Conservation (phyloP, 1,140 invertebrate genomes). For the Dufourea novaeangliae region DNA sequence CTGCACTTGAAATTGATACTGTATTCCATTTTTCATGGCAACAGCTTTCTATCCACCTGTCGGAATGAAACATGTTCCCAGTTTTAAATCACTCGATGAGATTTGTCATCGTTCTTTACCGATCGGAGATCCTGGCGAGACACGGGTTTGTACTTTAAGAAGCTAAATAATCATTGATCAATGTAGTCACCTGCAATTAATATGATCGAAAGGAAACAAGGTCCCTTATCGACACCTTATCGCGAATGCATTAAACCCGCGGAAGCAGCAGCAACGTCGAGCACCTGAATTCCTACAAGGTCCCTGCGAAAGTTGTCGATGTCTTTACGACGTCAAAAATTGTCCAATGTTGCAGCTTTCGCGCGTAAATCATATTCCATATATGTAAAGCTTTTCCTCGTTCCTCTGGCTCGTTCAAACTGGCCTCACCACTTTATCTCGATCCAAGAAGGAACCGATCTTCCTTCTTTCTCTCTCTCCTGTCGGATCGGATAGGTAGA, state of each 20-base stretch:
- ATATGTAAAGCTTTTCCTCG: slow-evolving; percentile 31
- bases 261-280: neutral
- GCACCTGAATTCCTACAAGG: neutral
- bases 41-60: too few species aligned
- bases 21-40: too few species aligned
- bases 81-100: too few species aligned
- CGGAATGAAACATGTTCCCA: too few species aligned
- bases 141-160: too few species aligned
- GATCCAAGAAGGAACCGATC: slow-evolving; percentile 12
- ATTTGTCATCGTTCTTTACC: too few species aligned
- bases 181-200: neutral
- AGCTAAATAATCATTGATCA: too few species aligned
- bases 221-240: neutral
- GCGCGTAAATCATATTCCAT: slow-evolving; percentile 36
- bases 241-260: neutral
- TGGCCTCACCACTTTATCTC: slow-evolving; percentile 69
- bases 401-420: neutral
- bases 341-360: slow-evolving; percentile 18
- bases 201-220: neutral
- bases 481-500: slow-evolving; percentile 3
- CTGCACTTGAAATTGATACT: too few species aligned
- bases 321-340: slow-evolving; percentile 26
- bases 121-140: too few species aligned
- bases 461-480: slow-evolving; percentile 45
- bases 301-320: neutral